Percentiles rank a stretch among this genome's conserved stretches.
phyloP scores from a whole-genome alignment of 2,888 invertebrate species.

The Microctonus brassicae region DNA sequence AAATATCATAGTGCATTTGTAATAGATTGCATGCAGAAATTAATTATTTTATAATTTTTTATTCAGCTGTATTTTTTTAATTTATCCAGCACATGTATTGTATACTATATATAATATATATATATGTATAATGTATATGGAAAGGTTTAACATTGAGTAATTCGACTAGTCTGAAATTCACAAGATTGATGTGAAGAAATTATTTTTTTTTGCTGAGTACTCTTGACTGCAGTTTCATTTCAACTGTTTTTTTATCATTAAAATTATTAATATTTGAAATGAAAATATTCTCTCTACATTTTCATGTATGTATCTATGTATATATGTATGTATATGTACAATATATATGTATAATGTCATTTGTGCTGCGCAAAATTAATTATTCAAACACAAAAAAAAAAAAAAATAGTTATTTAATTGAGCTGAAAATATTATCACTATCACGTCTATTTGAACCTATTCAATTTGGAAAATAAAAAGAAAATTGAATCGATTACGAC shows the following conservation, averaged over 20 bases:
- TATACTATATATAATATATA: too few species aligned
- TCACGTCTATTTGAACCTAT: not conserved
- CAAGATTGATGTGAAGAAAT: not conserved
- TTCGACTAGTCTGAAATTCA: slow-evolving; percentile 55
- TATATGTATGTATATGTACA: too few species aligned
- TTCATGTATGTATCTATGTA: too few species aligned
- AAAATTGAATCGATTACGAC: not conserved
- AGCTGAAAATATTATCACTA: not conserved
- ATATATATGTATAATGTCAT: not conserved
- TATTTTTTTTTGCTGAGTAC: not conserved
- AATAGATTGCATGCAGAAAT: not conserved
- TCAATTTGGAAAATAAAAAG: not conserved
- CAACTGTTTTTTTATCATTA: not conserved
- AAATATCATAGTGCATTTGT: not conserved
- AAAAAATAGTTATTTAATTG: slow-evolving; percentile 24
- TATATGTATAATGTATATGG: not conserved
- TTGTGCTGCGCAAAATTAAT: not conserved
- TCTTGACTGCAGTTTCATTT: not conserved
- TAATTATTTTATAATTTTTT: too few species aligned
- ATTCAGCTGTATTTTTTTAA: not conserved
- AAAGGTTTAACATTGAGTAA: slow-evolving; percentile 41
- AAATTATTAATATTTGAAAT: too few species aligned
- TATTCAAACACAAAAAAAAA: slow-evolving; percentile 42
- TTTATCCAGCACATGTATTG: not conserved
- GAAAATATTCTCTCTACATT: too few species aligned